Evolutionary conservation across 2,113 vertebrate genomes (phyloP).

Genomic region (Mellivora capensis): DNA sequence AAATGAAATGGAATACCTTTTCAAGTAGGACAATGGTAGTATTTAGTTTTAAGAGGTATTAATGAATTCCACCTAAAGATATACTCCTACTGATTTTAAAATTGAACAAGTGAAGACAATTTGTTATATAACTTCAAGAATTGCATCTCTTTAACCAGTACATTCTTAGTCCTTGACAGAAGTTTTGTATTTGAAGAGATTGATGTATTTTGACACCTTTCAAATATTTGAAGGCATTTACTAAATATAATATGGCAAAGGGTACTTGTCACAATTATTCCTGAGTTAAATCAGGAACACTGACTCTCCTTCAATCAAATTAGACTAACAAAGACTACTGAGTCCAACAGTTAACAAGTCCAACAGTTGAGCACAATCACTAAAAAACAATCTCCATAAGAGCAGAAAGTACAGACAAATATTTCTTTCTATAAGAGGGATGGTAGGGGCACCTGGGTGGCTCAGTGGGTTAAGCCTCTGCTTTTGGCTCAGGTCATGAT

Average conservation of each 20-base stretch:
- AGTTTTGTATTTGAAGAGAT: constrained; percentile 51
- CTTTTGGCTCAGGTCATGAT: too few species aligned
- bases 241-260: constrained; percentile 61
- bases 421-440: neutral
- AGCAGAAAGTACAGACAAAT: neutral
- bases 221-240: constrained; percentile 46
- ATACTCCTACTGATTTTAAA: constrained; percentile 55
- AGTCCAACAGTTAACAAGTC: neutral
- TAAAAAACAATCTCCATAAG: neutral
- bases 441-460: too few species aligned
- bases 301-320: neutral
- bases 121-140: constrained; percentile 45
- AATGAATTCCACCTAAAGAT: constrained; percentile 51
- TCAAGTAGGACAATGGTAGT: neutral
- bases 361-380: neutral
- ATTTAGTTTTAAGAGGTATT: constrained; percentile 50
- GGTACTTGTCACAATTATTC: constrained; percentile 20
- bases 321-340: neutral
- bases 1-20: constrained; percentile 1
- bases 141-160: constrained; percentile 3
- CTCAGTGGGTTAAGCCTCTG: too few species aligned
- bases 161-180: constrained; percentile 41
- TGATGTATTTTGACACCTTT: constrained; percentile 72
- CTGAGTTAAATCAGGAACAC: neutral
- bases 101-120: constrained; percentile 6